Conservation (phyloP, 2,113 vertebrate genomes). For the Actinemys pallida region DNA sequence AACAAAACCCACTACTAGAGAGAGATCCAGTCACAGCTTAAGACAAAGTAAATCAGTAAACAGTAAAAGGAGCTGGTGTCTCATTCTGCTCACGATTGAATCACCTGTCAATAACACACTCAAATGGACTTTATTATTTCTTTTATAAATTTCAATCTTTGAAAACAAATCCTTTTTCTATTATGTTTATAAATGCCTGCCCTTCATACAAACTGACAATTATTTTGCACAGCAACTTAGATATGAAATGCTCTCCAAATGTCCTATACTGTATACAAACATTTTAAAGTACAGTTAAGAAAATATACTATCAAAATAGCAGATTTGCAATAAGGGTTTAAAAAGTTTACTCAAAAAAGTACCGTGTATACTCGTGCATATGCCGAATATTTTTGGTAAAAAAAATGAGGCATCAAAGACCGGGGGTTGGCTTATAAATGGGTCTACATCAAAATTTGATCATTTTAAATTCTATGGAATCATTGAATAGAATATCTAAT, state of each 20-base stretch:
- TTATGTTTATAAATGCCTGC: not conserved
- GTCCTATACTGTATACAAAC: not conserved
- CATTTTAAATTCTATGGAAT: too few species aligned
- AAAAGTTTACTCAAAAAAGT: not conserved
- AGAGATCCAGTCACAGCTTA: not conserved
- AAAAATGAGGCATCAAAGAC: too few species aligned
- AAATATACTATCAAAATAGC: not conserved
- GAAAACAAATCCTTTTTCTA: not conserved
- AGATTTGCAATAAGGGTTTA: constrained; percentile 11
- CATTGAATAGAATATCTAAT: too few species aligned
- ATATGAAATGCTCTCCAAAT: constrained; percentile 17
- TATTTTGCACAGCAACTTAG: not conserved
- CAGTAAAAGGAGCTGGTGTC: not conserved
- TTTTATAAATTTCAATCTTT: not conserved
- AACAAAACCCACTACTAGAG: not conserved
- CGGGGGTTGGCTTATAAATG: too few species aligned
- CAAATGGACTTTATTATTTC: not conserved
- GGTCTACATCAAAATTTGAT: too few species aligned
- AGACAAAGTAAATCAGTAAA: not conserved
- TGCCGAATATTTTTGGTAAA: too few species aligned
- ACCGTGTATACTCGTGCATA: too few species aligned
- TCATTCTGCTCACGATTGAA: not conserved
- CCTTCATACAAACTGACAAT: not conserved
- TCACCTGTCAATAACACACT: not conserved
- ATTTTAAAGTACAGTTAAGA: constrained; percentile 17